Evolutionary conservation across 2,113 vertebrate genomes (phyloP).

Genomic region (Ramphastos sulfuratus): DNA sequence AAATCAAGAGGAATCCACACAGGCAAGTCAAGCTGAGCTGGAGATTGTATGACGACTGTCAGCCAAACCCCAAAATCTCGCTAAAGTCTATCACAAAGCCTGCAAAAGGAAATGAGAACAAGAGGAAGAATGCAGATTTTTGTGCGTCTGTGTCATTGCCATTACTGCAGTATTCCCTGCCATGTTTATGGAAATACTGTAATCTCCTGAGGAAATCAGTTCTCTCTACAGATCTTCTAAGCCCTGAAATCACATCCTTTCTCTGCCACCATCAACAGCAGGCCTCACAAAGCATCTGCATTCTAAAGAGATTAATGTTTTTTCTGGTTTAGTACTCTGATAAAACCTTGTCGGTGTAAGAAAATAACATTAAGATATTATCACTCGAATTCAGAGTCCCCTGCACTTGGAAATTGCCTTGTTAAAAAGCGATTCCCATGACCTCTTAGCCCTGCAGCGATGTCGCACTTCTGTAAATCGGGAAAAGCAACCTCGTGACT

Average conservation of each 20-base stretch:
- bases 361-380: neutral
- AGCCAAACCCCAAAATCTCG: neutral
- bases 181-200: conserved; percentile 6
- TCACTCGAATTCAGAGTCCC: neutral
- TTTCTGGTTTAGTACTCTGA: neutral
- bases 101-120: neutral
- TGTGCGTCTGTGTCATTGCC: neutral
- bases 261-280: conserved; percentile 10
- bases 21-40: conserved; percentile 30
- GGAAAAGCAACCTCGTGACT: neutral
- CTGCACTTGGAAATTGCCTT: neutral
- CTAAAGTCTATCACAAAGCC: neutral
- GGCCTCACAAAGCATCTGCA: neutral
- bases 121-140: neutral
- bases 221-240: conserved; percentile 21
- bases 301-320: neutral
- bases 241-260: conserved; percentile 16
- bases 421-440: neutral
- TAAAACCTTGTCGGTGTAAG: neutral
- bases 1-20: conserved; percentile 4
- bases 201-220: conserved; percentile 26
- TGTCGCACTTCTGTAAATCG: neutral
- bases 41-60: neutral
- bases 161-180: neutral
- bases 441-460: neutral